Evolutionary conservation across 2,888 invertebrate genomes (phyloP).

Genomic region (Agriopis leucophaearia): DNA sequence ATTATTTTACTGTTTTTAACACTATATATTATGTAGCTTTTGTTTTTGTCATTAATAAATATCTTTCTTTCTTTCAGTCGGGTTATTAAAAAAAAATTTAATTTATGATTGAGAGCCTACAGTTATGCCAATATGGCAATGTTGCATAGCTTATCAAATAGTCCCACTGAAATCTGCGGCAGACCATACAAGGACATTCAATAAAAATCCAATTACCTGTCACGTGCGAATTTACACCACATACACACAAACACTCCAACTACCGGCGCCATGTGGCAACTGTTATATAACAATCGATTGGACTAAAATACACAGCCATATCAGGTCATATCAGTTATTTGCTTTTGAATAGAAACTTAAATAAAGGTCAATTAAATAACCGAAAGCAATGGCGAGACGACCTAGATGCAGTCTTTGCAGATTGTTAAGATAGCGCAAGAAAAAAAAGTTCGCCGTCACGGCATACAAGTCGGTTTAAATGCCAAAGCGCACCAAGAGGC

Average conservation of each 20-base stretch:
- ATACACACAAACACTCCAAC: neutral
- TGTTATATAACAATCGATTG: conserved; percentile 22
- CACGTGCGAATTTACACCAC: conserved; percentile 6
- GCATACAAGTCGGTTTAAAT: too few relatives aligned
- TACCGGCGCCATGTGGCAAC: neutral
- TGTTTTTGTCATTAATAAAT: too few relatives aligned
- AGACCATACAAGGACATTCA: conserved; percentile 4
- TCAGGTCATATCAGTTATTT: conserved; percentile 4
- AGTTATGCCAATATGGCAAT: too few relatives aligned
- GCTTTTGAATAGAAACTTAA: neutral
- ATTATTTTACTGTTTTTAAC: too few relatives aligned
- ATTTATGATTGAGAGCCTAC: too few relatives aligned
- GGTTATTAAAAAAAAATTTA: too few relatives aligned
- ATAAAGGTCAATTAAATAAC: conserved; percentile 8
- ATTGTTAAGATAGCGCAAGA: neutral
- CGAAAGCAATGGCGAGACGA: neutral
- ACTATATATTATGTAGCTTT: too few relatives aligned
- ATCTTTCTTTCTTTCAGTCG: too few relatives aligned
- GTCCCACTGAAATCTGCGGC: neutral
- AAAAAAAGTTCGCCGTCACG: too few relatives aligned
- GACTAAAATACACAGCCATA: conserved; percentile 2
- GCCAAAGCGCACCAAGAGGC: too few relatives aligned
- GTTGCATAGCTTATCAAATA: too few relatives aligned
- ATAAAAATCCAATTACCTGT: conserved; percentile 39
- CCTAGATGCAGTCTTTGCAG: too few relatives aligned